Conservation (phyloP, 2,797 vertebrate species). For the Hippopotamyrus pictus region DNA sequence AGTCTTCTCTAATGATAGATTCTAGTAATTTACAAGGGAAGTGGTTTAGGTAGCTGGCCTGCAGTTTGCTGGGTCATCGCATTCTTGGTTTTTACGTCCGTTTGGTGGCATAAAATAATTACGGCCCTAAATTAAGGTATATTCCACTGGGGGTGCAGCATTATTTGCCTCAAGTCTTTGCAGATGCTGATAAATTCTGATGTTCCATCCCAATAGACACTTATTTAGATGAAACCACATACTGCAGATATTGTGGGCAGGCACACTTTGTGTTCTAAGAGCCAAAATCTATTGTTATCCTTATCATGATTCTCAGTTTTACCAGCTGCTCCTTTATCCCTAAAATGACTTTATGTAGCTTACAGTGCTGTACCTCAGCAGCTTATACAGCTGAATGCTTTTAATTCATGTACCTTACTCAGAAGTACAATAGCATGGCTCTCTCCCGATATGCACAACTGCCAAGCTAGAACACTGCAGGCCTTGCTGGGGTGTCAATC, state of each 20-base stretch:
- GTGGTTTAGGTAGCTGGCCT: background rate
- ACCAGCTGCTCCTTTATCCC: background rate
- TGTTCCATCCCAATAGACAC: background rate
- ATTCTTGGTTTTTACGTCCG: background rate
- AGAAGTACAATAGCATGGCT: background rate
- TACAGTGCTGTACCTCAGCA: background rate
- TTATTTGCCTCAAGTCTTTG: background rate
- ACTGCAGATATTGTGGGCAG: background rate
- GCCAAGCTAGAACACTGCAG: background rate
- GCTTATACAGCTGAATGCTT: background rate
- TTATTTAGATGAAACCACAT: background rate
- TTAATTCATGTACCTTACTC: background rate
- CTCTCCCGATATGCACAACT: background rate
- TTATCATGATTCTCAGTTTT: background rate
- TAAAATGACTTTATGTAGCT: background rate
- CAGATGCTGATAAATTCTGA: background rate
- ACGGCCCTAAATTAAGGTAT: background rate
- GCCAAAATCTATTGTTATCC: background rate
- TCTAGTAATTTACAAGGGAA: background rate
- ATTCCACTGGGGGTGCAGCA: background rate
- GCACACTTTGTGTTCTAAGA: background rate
- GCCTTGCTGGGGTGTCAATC: background rate
- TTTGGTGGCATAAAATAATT: constrained; percentile 6
- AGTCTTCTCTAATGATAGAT: background rate
- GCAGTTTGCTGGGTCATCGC: background rate